Percentiles rank a stretch among this genome's conserved stretches.
phyloP scores from a whole-genome alignment of 2,797 vertebrate genomes.

The Enteromius unitaeniatus region DNA sequence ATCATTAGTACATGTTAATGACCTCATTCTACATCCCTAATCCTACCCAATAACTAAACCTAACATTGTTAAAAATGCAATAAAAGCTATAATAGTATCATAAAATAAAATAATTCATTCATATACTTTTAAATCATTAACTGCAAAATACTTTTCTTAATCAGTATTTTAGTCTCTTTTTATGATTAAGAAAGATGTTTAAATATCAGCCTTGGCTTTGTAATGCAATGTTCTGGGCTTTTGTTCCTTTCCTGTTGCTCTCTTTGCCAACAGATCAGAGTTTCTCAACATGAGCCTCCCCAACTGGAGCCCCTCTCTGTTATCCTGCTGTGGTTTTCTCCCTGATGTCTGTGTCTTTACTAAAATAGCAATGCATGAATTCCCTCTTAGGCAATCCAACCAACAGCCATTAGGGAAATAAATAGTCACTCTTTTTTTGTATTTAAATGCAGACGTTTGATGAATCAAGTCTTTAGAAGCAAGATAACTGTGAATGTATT shows the following conservation, averaged over 20 bases:
- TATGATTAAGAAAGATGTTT: not conserved
- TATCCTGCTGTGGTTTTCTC: conserved; percentile 17
- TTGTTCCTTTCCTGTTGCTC: not conserved
- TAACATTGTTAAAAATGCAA: not conserved
- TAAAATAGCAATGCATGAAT: conserved; percentile 11
- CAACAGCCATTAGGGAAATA: not conserved
- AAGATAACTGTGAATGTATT: not conserved
- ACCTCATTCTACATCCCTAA: no score
- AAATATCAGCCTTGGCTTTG: not conserved
- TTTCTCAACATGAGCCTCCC: conserved; percentile 13
- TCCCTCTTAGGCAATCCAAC: not conserved
- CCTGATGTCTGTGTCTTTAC: conserved; percentile 19
- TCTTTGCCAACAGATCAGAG: conserved; percentile 2
- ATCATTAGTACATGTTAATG: no score
- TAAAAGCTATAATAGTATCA: not conserved
- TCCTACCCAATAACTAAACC: no score
- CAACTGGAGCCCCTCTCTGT: conserved; percentile 9
- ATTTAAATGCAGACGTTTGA: not conserved
- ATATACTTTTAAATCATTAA: not conserved
- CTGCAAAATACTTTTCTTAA: not conserved
- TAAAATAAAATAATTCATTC: not conserved
- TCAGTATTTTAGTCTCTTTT: not conserved
- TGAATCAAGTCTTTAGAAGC: not conserved
- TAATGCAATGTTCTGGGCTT: not conserved
- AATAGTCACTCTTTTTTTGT: not conserved